phyloP scores from a whole-genome alignment of 2,113 vertebrate species.

The Phyllostomus discolor region DNA sequence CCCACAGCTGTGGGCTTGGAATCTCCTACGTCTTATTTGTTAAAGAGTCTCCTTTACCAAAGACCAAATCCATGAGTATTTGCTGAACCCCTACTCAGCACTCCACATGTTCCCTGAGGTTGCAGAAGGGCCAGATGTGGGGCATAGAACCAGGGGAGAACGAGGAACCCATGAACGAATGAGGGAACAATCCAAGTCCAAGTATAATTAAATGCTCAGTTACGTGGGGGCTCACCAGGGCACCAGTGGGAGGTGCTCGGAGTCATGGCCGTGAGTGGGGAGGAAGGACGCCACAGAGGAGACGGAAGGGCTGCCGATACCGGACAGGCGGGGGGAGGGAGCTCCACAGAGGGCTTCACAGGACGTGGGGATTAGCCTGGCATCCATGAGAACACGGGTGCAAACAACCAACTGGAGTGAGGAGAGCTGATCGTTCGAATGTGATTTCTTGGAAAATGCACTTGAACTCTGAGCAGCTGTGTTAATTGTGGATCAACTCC shows the following conservation, averaged over 20 bases:
- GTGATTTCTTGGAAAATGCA: neutral
- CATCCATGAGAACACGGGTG: neutral
- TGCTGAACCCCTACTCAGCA: neutral
- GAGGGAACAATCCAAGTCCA: neutral
- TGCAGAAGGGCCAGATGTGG: neutral
- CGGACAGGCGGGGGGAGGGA: neutral
- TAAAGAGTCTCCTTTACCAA: neutral
- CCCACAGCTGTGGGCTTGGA: accelerated
- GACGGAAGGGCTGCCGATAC: accelerated
- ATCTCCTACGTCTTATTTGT: neutral
- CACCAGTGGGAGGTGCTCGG: accelerated
- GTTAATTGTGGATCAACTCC: neutral
- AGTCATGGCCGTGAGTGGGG: no score
- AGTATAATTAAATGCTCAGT: neutral
- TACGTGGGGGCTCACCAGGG: neutral
- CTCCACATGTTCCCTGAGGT: neutral
- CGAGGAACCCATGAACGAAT: neutral
- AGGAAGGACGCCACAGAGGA: accelerated
- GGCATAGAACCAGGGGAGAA: neutral
- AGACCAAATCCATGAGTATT: neutral
- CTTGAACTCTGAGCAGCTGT: neutral
- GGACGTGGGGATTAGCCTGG: neutral
- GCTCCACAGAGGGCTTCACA: neutral
- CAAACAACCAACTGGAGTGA: neutral
- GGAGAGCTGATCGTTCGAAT: neutral